These are phyloP conservation scores for Helicoverpa assulta DNA, from an alignment of 2,888 invertebrate species.

Conservation along the genomic window DNA sequence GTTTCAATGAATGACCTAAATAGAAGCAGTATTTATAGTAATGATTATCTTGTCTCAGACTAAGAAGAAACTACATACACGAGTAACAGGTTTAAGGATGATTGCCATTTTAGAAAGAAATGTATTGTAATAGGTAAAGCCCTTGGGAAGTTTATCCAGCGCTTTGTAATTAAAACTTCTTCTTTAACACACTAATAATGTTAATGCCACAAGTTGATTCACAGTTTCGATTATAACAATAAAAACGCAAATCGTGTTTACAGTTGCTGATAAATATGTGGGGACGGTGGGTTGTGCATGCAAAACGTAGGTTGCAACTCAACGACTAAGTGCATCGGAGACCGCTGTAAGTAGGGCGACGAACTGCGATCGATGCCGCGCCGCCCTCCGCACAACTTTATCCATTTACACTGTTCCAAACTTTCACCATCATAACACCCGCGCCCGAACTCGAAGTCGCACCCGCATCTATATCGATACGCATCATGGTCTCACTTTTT, in stretches of 20 bases:
- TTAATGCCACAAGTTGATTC: conserved; percentile 5
- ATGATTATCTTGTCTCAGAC: conserved; percentile 9
- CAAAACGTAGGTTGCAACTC: conserved; percentile 79
- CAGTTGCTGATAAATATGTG: conserved; percentile 50
- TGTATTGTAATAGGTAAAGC: not conserved
- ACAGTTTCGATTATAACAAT: conserved; percentile 28
- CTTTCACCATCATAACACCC: conserved; percentile 85
- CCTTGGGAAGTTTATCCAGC: not conserved
- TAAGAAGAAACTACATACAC: not conserved
- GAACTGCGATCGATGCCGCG: conserved; percentile 88
- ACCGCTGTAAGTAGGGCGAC: conserved; percentile 88
- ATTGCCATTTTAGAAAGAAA: too few relatives aligned
- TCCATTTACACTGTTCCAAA: conserved; percentile 87
- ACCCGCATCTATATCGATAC: conserved; percentile 56
- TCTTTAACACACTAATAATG: not conserved
- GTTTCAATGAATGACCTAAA: conserved; percentile 54
- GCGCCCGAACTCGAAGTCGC: conserved; percentile 62
- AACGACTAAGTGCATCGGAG: conserved; percentile 84
- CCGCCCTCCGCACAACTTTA: conserved; percentile 87
- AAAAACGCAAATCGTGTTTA: conserved; percentile 52
- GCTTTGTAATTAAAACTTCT: not conserved
- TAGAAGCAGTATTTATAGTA: conserved; percentile 43
- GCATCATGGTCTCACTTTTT: conserved; percentile 47
- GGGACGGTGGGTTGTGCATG: conserved; percentile 57
- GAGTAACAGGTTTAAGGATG: too few relatives aligned